Percentiles rank a stretch among this genome's conserved stretches.
These are phyloP conservation scores for Lapara coniferarum DNA, from an alignment of 2,888 invertebrate genomes.

Conservation along the genomic window DNA sequence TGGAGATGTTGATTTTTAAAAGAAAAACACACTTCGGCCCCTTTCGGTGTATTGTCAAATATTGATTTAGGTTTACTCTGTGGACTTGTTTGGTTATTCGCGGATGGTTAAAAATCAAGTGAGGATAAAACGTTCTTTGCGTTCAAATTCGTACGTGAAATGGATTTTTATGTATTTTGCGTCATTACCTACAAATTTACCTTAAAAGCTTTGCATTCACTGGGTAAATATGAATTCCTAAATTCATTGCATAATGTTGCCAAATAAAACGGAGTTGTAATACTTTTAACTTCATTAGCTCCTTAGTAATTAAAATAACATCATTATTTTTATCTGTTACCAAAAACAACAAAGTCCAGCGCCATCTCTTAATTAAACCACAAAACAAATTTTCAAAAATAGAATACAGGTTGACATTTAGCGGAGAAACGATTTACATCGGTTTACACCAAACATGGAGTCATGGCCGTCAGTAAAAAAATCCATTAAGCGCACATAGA, in stretches of 20 bases:
- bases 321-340: no score
- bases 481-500: slow-evolving; percentile 7
- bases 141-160: neutral
- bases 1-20: neutral
- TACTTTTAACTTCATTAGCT: no score
- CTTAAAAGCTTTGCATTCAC: neutral
- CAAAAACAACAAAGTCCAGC: neutral
- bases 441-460: neutral
- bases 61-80: slow-evolving; percentile 8
- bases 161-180: neutral
- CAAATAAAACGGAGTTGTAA: no score
- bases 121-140: neutral
- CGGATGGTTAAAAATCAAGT: slow-evolving; percentile 2
- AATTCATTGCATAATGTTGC: no score
- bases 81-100: neutral
- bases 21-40: neutral
- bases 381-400: neutral
- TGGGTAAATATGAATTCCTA: neutral
- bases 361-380: neutral
- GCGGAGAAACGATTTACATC: neutral
- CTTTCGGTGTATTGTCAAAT: slow-evolving; percentile 5
- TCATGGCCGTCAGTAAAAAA: neutral
- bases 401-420: neutral
- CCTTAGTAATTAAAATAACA: no score
- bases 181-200: neutral